These are phyloP conservation scores for Tilapia sparmanii DNA, from an alignment of 2,113 vertebrate species.

Conservation along the genomic window DNA sequence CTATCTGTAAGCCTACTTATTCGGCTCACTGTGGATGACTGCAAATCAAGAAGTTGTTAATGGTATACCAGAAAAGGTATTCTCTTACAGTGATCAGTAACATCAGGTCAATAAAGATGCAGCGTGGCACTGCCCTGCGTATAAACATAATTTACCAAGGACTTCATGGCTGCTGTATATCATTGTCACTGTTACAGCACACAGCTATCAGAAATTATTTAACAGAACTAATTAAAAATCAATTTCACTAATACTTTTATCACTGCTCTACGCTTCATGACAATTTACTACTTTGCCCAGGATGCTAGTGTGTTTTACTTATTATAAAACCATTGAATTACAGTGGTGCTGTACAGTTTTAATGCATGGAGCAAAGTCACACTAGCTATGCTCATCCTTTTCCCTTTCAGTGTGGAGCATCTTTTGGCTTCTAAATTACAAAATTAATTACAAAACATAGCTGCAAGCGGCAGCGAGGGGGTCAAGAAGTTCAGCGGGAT, in stretches of 20 bases:
- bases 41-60: constrained; percentile 24
- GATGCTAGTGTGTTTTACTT: constrained; percentile 6
- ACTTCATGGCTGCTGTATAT: neutral
- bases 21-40: neutral
- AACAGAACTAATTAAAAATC: constrained; percentile 37
- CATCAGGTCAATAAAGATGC: constrained; percentile 15
- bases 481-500: neutral
- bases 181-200: neutral
- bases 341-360: neutral
- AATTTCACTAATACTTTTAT: constrained; percentile 47
- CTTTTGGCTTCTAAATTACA: neutral
- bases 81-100: constrained; percentile 11
- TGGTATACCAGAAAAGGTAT: neutral
- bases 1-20: constrained; percentile 6
- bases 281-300: constrained; percentile 12
- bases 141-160: constrained; percentile 12
- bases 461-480: neutral
- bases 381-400: neutral
- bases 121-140: neutral
- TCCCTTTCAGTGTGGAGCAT: neutral
- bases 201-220: neutral
- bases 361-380: neutral
- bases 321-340: constrained; percentile 3
- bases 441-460: neutral
- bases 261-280: neutral